phyloP scores from a whole-genome alignment of 2,113 vertebrate species.

The Oncorhynchus kisutch region DNA sequence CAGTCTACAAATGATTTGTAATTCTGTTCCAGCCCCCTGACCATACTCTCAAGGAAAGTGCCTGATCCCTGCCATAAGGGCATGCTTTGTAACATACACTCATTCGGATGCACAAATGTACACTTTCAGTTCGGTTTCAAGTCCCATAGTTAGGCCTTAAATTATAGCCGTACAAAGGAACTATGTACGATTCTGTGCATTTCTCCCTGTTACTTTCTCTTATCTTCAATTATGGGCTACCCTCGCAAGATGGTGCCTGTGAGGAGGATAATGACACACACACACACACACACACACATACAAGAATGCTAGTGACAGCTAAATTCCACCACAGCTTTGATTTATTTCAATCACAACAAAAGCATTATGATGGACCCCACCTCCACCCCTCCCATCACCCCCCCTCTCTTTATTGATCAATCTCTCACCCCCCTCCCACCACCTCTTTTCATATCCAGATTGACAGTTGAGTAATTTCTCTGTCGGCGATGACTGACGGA shows the following conservation, averaged over 20 bases:
- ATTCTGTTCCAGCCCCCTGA: too few relatives aligned
- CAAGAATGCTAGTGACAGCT: conserved; percentile 14
- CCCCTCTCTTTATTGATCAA: conserved; percentile 79
- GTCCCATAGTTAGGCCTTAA: conserved; percentile 30
- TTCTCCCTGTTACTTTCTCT: conserved; percentile 43
- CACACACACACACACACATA: background rate
- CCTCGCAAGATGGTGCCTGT: conserved; percentile 35
- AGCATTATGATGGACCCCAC: conserved; percentile 48
- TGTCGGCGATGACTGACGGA: conserved; percentile 83
- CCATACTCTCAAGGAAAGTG: too few relatives aligned
- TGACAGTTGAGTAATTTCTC: conserved; percentile 86
- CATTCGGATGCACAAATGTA: conserved; percentile 17
- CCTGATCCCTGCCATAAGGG: too few relatives aligned
- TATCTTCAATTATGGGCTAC: conserved; percentile 61
- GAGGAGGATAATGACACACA: conserved; percentile 27
- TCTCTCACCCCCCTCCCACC: conserved; percentile 63
- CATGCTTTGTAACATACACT: background rate
- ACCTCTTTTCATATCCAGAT: conserved; percentile 77
- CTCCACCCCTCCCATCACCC: conserved; percentile 1
- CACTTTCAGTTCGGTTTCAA: conserved; percentile 25
- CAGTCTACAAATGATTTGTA: too few relatives aligned
- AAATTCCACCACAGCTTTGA: conserved; percentile 59
- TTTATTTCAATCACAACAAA: conserved; percentile 70
- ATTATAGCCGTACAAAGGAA: conserved; percentile 48
- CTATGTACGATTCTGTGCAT: conserved; percentile 63